These are phyloP conservation scores for Myoxocephalus aenaeus DNA, from an alignment of 2,797 vertebrate species.

Conservation along the genomic window DNA sequence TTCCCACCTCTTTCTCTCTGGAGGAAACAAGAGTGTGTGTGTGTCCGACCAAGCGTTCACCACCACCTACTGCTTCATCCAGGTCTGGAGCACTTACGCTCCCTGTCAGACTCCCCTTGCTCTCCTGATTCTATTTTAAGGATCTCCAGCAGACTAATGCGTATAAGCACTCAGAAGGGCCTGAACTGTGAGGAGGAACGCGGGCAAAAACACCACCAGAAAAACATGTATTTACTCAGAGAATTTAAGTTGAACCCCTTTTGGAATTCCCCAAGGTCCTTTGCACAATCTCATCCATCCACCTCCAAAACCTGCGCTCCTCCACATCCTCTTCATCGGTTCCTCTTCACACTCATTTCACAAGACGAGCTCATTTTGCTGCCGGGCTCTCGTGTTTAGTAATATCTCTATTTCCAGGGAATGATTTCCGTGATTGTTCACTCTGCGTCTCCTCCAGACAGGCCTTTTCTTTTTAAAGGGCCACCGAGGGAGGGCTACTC, in stretches of 20 bases:
- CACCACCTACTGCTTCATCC: constrained; percentile 59
- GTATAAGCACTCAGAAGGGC: neutral
- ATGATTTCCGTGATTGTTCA: constrained; percentile 12
- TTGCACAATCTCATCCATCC: constrained; percentile 5
- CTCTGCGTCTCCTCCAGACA: constrained; percentile 2
- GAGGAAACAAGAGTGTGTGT: constrained; percentile 48
- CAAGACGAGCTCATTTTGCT: neutral
- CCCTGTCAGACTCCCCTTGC: constrained; percentile 16
- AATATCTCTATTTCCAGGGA: constrained; percentile 3
- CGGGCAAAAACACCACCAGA: neutral
- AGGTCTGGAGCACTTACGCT: constrained; percentile 44
- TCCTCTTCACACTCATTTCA: constrained; percentile 14
- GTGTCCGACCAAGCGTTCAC: constrained; percentile 39
- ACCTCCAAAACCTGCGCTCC: constrained; percentile 24
- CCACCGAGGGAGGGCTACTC: constrained; percentile 1
- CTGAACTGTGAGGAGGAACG: neutral
- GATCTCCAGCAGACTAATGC: neutral
- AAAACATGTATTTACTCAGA: too few species aligned
- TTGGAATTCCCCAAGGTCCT: constrained; percentile 31
- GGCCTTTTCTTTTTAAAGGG: neutral
- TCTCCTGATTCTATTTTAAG: constrained; percentile 18
- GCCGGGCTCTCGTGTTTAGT: constrained; percentile 13
- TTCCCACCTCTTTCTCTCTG: constrained; percentile 24
- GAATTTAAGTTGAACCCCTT: neutral
- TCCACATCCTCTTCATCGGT: neutral